Evolutionary conservation across 2,797 vertebrate genomes (phyloP).

Genomic region (Gorsachius magnificus): DNA sequence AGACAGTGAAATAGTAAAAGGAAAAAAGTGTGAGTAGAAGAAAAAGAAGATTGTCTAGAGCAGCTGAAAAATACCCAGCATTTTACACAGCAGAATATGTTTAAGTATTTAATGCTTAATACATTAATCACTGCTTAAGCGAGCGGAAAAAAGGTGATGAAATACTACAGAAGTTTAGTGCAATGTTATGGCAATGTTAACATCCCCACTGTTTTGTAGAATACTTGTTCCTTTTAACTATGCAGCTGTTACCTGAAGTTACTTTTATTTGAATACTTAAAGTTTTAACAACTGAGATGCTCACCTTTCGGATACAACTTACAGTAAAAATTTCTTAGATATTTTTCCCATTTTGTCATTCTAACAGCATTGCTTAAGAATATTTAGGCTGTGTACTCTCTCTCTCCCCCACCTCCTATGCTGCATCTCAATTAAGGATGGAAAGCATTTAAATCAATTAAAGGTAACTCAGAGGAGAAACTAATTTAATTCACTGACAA

Average conservation of each 20-base stretch:
- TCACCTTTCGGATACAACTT: background rate
- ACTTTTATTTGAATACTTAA: background rate
- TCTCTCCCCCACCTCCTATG: background rate
- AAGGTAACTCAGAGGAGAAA: conserved; percentile 3
- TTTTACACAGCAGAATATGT: background rate
- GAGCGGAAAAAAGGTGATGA: background rate
- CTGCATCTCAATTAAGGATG: background rate
- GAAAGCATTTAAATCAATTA: conserved; percentile 11
- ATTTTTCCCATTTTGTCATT: background rate
- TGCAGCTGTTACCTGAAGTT: background rate
- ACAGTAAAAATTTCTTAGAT: background rate
- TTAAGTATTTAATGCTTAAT: background rate
- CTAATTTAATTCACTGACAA: conserved; percentile 16
- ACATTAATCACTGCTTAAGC: background rate
- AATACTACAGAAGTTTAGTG: background rate
- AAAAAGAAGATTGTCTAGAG: background rate
- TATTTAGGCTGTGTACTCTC: background rate
- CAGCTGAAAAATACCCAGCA: background rate
- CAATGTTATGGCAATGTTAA: background rate
- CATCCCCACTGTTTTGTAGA: background rate
- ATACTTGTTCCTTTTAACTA: background rate
- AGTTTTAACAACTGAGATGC: background rate
- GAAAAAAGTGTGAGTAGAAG: background rate
- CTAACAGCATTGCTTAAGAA: background rate
- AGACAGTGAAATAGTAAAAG: background rate